A percentile compares a stretch with the other conserved stretches of the same genome.
Evolutionary conservation across 2,888 invertebrate species (phyloP).

Genomic region (Glaucopsyche alexis): DNA sequence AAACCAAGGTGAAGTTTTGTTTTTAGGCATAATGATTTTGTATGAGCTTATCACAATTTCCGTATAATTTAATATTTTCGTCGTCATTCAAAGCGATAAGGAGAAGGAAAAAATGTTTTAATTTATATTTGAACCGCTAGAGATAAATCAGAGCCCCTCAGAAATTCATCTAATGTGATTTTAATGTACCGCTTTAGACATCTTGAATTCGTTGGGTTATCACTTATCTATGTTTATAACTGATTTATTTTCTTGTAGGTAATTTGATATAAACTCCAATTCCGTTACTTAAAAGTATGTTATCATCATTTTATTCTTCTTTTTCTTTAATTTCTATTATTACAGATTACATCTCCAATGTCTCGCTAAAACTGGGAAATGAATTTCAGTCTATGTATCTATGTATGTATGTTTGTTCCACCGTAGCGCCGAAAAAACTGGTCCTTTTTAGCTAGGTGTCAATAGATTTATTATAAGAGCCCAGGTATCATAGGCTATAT

Average conservation of each 20-base stretch:
- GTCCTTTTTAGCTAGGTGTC: too few species aligned
- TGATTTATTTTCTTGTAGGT: background rate
- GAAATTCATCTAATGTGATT: constrained; percentile 76
- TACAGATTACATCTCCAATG: too few species aligned
- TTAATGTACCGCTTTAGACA: constrained; percentile 61
- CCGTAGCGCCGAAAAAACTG: too few species aligned
- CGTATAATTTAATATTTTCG: constrained; percentile 70
- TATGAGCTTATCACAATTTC: constrained; percentile 58
- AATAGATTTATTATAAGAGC: too few species aligned
- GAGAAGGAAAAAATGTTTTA: constrained; percentile 54
- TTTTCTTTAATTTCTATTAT: too few species aligned
- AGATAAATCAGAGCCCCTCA: constrained; percentile 68
- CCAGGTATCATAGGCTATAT: too few species aligned
- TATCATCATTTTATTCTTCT: background rate
- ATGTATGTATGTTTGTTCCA: too few species aligned
- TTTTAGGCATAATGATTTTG: constrained; percentile 21
- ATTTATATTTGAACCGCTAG: constrained; percentile 66
- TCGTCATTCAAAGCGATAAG: constrained; percentile 58
- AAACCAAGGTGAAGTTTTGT: background rate
- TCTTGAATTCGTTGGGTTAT: constrained; percentile 40
- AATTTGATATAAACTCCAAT: background rate
- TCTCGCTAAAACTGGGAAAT: too few species aligned
- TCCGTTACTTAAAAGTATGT: background rate
- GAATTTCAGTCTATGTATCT: too few species aligned
- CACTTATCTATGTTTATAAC: constrained; percentile 48